A percentile compares a stretch with the other conserved stretches of the same genome.
Conservation (phyloP, 64 coral and sea anemone genomes). For the Porites lutea region DNA sequence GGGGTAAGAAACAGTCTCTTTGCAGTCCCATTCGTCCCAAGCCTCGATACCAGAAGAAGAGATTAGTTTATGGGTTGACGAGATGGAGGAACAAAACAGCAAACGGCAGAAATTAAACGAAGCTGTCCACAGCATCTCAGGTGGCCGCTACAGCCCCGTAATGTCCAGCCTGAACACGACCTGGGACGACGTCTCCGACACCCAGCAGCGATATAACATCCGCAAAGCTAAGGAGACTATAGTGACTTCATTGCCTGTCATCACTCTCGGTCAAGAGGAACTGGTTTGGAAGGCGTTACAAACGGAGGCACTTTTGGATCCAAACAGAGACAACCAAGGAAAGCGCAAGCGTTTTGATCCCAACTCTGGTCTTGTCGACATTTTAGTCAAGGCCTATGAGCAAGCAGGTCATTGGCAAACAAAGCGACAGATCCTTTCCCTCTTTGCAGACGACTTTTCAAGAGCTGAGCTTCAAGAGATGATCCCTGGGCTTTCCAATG, state of each 20-base stretch:
- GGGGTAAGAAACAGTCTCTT: no score
- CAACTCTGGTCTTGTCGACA: constrained; percentile 15
- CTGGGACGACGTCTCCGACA: constrained; percentile 35
- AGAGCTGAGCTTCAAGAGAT: background rate
- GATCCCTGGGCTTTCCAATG: constrained; percentile 44
- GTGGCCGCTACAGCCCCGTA: constrained; percentile 51
- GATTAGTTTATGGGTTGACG: no score
- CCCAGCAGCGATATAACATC: constrained; percentile 52
- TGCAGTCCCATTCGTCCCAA: no score
- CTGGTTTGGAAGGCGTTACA: constrained; percentile 16
- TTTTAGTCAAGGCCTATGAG: background rate
- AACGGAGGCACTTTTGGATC: background rate
- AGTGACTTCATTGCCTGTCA: constrained; percentile 23
- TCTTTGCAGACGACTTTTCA: constrained; percentile 43
- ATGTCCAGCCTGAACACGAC: constrained; percentile 56
- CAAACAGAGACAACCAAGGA: background rate
- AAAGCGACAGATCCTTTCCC: constrained; percentile 39
- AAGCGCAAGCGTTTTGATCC: constrained; percentile 43
- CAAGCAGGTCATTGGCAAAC: constrained; percentile 12
- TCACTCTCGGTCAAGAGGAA: constrained; percentile 35
- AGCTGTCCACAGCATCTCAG: no score
- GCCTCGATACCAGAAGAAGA: no score
- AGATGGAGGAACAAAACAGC: no score
- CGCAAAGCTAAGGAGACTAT: constrained; percentile 36
- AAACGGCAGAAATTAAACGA: no score